Evolutionary conservation across 2,113 vertebrate species (phyloP), one percentile per base, ranked within the genome.

Genomic region (Macquaria ambigua): DNA sequence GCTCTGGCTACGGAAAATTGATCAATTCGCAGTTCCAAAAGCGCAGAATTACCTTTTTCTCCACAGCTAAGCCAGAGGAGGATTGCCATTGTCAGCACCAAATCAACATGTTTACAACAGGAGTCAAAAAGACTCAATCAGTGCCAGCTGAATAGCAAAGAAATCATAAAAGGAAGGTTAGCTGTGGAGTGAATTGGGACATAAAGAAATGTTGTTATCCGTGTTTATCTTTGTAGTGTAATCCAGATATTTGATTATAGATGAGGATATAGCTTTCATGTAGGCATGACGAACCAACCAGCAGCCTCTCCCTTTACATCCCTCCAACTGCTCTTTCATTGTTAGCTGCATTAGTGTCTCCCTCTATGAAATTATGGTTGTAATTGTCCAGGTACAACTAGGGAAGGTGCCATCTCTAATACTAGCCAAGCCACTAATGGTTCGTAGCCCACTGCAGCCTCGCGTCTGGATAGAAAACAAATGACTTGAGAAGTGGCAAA

Each of bases 341-440:
- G 39, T 91, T 87, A 84, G 77, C 72, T 63, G 53, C 63, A 83
- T 86, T 89, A 85, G 43, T 61, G 77, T 89, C 79, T 71, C 52
- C 52, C 41, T 58, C 61, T 77, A 70, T 89, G 64, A 91, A 89
- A 90, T 89, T 41, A 89, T 79, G 68, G 73, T 53, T 62, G 71
- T 91, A 87, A 90, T 90, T 82, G 79, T 79, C 71, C 90, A 90
- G 87, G 81, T 93, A 84, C 87, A 74, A 67, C 71, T 41, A 67
- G 69, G 64, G 82, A 84, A 79, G 78, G 79, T 89, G 89, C 43
- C 89, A 77, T 87, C 72, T 83, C 81, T 28, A 67, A 72, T 82
- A 76, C 41, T 34, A 73, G 84, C 81, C 67, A 52, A 87, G 79
- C 52, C 68, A 28, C 67, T 90, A 84, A 90, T 81, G 64, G 78